Conservation (phyloP, 2,888 invertebrate species). For the Lepas anatifera region DNA sequence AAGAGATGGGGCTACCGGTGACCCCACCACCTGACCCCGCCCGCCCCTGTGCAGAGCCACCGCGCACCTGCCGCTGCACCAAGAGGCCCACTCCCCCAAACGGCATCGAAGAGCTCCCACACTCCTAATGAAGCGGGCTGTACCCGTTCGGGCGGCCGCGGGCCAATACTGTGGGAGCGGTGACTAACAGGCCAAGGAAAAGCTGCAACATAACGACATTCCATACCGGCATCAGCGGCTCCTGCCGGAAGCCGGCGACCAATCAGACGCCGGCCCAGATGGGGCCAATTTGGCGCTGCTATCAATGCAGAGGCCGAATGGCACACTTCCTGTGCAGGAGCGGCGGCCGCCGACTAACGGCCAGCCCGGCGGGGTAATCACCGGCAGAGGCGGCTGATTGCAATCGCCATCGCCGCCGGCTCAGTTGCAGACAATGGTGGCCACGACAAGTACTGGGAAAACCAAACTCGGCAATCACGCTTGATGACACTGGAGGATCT, state of each 20-base stretch:
- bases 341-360: too few relatives aligned
- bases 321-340: background rate
- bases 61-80: background rate
- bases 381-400: background rate
- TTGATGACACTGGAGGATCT: too few relatives aligned
- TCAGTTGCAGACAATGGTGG: too few relatives aligned
- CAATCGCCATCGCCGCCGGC: background rate
- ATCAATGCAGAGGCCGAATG: background rate
- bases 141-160: background rate
- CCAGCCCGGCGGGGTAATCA: background rate
- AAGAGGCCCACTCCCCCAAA: background rate
- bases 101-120: background rate
- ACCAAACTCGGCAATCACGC: too few relatives aligned
- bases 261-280: background rate
- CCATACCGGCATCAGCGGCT: too few relatives aligned
- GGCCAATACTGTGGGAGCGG: background rate
- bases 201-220: too few relatives aligned
- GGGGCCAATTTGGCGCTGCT: background rate
- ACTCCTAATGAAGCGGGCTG: background rate
- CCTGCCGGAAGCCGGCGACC: background rate
- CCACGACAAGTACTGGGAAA: too few relatives aligned
- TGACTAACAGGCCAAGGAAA: too few relatives aligned
- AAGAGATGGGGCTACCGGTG: background rate
- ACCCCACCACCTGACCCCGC: background rate
- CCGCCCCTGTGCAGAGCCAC: background rate